Conservation (phyloP, 2,888 invertebrate species). For the Calliphora vomitoria region DNA sequence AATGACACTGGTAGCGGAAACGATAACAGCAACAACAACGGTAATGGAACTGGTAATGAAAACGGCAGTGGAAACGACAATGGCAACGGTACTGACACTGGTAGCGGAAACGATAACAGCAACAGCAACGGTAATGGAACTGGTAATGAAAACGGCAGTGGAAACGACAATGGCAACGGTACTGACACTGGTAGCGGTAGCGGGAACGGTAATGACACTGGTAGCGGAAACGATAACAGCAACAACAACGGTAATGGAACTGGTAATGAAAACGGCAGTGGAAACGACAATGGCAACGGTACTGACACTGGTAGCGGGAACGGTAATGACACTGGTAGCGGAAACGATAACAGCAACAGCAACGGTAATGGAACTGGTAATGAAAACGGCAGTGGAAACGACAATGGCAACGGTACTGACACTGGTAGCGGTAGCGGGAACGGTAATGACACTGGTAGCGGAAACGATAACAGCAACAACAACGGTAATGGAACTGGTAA, state of each 20-base stretch:
- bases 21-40: too few species aligned
- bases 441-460: slow-evolving; percentile 1
- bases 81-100: not conserved
- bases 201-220: not conserved
- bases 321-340: not conserved
- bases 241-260: not conserved
- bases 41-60: too few species aligned
- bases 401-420: not conserved
- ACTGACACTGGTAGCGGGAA: not conserved
- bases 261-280: too few species aligned
- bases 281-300: slow-evolving; percentile 1
- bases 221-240: not conserved
- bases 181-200: not conserved
- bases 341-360: not conserved
- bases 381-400: not conserved
- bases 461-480: not conserved
- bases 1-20: not conserved
- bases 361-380: too few species aligned
- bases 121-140: not conserved
- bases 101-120: not conserved
- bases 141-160: slow-evolving; percentile 19
- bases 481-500: slow-evolving; percentile 9
- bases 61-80: not conserved
- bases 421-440: not conserved
- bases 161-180: not conserved